Conservation (phyloP, 2,888 invertebrate genomes). For the Caenorhabditis afra region DNA sequence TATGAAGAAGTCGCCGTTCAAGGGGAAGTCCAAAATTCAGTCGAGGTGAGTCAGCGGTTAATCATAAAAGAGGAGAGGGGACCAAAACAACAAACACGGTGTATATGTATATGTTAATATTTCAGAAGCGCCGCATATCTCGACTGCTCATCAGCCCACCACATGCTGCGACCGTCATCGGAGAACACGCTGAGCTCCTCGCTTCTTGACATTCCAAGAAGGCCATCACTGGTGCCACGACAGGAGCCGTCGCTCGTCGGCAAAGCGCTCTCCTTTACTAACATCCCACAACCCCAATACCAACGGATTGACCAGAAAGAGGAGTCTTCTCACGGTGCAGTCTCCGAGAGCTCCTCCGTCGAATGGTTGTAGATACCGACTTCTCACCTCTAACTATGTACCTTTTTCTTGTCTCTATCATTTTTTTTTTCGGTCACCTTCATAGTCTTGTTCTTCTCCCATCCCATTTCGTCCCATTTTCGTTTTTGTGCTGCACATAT, state of each 20-base stretch:
- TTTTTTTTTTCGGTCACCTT: constrained; percentile 1
- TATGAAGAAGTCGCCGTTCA: constrained; percentile 74
- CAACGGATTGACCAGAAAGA: constrained; percentile 61
- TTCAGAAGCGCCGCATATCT: constrained; percentile 64
- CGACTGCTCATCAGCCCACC: constrained; percentile 54
- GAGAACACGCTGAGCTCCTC: constrained; percentile 50
- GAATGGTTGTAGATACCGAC: constrained; percentile 66
- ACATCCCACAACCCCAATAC: constrained; percentile 55
- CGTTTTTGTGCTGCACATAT: constrained; percentile 5
- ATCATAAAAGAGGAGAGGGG: too few relatives aligned
- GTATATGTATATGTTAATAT: neutral
- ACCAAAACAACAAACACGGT: neutral
- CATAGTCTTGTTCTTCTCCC: neutral
- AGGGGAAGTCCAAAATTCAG: constrained; percentile 69
- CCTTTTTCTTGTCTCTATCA: constrained; percentile 7
- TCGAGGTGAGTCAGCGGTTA: constrained; percentile 66
- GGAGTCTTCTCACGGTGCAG: constrained; percentile 50
- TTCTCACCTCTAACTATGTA: neutral
- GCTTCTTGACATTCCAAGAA: constrained; percentile 63
- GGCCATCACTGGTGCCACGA: constrained; percentile 54
- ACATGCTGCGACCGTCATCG: constrained; percentile 53
- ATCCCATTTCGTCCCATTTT: neutral
- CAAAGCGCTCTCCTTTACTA: constrained; percentile 59
- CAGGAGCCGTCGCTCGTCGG: constrained; percentile 62
- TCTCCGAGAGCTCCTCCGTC: constrained; percentile 65